These are phyloP conservation scores for Sarcophaga peregrina DNA, from an alignment of 1,140 invertebrate species.

Conservation along the genomic window DNA sequence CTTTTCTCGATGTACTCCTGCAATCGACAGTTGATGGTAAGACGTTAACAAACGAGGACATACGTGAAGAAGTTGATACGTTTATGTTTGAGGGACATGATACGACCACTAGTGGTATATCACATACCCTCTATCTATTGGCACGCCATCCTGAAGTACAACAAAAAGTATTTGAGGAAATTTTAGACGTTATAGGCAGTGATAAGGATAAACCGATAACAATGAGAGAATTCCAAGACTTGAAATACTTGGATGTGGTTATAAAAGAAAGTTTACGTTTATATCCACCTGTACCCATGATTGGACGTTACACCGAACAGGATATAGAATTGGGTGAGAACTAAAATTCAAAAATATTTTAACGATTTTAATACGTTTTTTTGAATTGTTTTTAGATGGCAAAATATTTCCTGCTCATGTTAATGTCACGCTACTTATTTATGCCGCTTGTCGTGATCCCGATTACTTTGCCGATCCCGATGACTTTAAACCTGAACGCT, in stretches of 20 bases:
- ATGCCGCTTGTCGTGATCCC: slow-evolving; percentile 68
- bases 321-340: slow-evolving; percentile 52
- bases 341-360: not conserved
- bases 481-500: slow-evolving; percentile 73
- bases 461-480: slow-evolving; percentile 70
- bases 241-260: slow-evolving; percentile 73
- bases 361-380: not conserved
- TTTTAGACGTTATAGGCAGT: slow-evolving; percentile 69
- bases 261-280: slow-evolving; percentile 72
- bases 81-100: slow-evolving; percentile 81
- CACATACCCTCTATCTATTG: slow-evolving; percentile 69
- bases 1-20: slow-evolving; percentile 77
- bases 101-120: slow-evolving; percentile 72
- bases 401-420: slow-evolving; percentile 59
- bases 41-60: slow-evolving; percentile 71
- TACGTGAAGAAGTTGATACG: slow-evolving; percentile 80
- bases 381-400: slow-evolving; percentile 45
- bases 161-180: slow-evolving; percentile 70
- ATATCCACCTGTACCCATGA: slow-evolving; percentile 75
- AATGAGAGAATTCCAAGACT: slow-evolving; percentile 67
- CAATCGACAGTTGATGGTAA: slow-evolving; percentile 68
- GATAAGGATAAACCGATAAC: slow-evolving; percentile 56
- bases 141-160: slow-evolving; percentile 70
- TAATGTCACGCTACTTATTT: slow-evolving; percentile 58
- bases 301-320: slow-evolving; percentile 67